These are phyloP conservation scores for Pterocles gutturalis DNA, from an alignment of 2,113 vertebrate species.

Conservation along the genomic window DNA sequence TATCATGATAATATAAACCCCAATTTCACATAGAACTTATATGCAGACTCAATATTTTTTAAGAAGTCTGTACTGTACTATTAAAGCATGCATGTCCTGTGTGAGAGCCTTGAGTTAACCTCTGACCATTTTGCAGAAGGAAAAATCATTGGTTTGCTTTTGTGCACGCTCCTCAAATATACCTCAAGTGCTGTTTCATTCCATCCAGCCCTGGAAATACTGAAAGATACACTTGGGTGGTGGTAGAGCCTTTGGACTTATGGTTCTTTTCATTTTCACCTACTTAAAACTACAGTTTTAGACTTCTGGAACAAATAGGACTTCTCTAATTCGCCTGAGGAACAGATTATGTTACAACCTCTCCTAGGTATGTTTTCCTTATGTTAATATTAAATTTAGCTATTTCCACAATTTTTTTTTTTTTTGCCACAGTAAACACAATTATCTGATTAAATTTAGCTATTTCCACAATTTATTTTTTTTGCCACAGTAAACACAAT, in stretches of 20 bases:
- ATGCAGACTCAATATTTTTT: not conserved
- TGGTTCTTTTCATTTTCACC: not conserved
- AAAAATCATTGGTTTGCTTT: not conserved
- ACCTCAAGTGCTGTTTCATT: not conserved
- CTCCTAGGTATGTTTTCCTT: not conserved
- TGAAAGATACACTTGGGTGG: not conserved
- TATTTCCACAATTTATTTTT: not conserved
- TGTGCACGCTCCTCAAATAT: not conserved
- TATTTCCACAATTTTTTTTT: not conserved
- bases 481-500: not conserved
- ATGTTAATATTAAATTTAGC: not conserved
- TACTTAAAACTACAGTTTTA: conserved; percentile 10
- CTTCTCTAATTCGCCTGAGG: not conserved
- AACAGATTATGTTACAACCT: not conserved
- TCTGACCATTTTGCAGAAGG: not conserved
- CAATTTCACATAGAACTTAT: not conserved
- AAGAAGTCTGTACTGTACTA: not conserved
- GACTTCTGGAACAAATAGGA: not conserved
- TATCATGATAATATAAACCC: not conserved
- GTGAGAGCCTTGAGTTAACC: not conserved
- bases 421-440: not conserved
- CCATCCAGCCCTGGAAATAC: not conserved
- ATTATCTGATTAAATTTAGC: not conserved
- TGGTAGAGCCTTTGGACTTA: not conserved
- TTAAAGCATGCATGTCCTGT: not conserved